Conservation (phyloP, 23 tunicate genomes). For the Clavelina lepadiformis region DNA sequence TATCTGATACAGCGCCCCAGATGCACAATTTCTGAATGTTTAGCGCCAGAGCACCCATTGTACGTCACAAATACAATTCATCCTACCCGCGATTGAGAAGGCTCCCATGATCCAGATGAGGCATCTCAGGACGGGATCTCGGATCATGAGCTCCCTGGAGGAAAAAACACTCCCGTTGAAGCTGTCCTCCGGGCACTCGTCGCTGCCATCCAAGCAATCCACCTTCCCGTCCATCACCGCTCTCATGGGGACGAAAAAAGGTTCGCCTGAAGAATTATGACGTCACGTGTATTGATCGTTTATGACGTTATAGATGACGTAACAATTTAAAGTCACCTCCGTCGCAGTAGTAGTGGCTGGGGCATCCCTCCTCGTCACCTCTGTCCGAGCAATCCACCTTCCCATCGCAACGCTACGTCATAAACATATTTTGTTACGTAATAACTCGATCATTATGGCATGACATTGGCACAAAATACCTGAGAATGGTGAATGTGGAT, state of each 20-base stretch:
- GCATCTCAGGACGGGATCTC: constrained; percentile 1
- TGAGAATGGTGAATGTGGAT: constrained; percentile 28
- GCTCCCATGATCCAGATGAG: constrained; percentile 27
- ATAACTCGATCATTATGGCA: background rate
- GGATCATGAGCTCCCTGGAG: constrained; percentile 29
- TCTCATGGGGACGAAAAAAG: constrained; percentile 22
- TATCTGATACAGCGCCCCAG: too few relatives aligned
- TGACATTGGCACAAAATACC: too few relatives aligned
- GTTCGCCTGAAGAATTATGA: constrained; percentile 24
- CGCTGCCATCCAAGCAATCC: constrained; percentile 38
- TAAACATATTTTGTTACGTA: too few relatives aligned
- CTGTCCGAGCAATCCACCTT: constrained; percentile 15
- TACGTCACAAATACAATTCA: too few relatives aligned
- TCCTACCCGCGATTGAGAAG: background rate
- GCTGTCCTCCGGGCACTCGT: constrained; percentile 37
- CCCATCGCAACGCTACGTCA: constrained; percentile 16
- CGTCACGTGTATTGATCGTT: too few relatives aligned
- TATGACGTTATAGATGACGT: background rate
- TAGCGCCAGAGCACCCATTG: too few relatives aligned
- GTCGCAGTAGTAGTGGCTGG: constrained; percentile 17
- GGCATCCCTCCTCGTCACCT: constrained; percentile 17
- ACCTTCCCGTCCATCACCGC: constrained; percentile 24
- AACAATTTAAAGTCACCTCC: too few relatives aligned
- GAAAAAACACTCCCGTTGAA: constrained; percentile 14
- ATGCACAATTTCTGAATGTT: too few relatives aligned